Base-by-base conservation (phyloP, 2,888 invertebrate species). In the Gymnoscelis rufifasciata region DNA sequence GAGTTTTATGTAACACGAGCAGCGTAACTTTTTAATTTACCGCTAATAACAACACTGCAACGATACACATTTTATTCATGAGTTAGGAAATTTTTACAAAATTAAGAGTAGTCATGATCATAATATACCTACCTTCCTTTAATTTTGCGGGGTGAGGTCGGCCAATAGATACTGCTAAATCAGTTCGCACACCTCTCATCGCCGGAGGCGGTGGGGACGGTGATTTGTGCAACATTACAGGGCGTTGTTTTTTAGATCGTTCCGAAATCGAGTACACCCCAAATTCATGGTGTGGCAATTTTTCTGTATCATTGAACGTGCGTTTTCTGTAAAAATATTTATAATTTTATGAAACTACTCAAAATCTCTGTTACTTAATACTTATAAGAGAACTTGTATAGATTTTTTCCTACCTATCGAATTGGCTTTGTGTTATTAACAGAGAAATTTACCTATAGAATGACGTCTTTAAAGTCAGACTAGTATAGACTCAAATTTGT, bases 191-290 rank as follows among this genome's bases (percentile, higher is more conserved):
- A 44, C 60, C 60, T 49, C 74, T 71, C 30, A 69, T 71, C 1
- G 70, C 54, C 0, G 76, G 72, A 1, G 74, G 74, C 2, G 73
- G 65, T 1, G 78, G 74, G 1, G 83, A 77, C 0, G 68, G 64
- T 2, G 74, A 63, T 48, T 75, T 81, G 5, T 61, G 65, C 26
- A 75, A 68, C 0, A 74, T 38, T n/a, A 72, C 41, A 0, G 75
- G 71, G 40, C 62, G 57, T 46, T 70, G 71, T 39, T 60, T 73
- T 19, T 58, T 52, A 8, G 59, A 56, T 52, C 73, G 81, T 52
- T 79, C 78, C 24, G 72, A 64, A 19, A 80, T 71, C 1, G 88
- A 88, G 56, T 87, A 88, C 4, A 88, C 59, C 4, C 88, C 88
- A 51, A 60, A 84, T 26, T 76, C 68, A 44, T 88, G 88, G 8